Base-by-base conservation (phyloP, 2,888 invertebrate genomes). In the Drosophila prolongata region DNA sequence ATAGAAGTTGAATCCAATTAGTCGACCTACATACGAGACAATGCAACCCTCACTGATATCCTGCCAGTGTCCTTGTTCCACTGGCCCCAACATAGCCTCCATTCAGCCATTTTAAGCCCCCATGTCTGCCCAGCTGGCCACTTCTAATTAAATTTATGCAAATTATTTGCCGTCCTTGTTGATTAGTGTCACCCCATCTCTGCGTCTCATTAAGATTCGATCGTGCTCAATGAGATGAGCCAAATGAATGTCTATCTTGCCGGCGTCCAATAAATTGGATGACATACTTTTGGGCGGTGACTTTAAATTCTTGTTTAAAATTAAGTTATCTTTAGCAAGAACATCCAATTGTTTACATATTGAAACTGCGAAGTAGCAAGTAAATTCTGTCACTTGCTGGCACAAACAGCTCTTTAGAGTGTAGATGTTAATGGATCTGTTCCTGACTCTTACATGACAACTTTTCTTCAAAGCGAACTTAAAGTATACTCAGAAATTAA, bases 91-190 rank as follows among this genome's bases (percentile, higher is more conserved):
- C 69, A 43, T 19, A 61, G 73, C 54, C 57, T 68, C 64, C 64
- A 57, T 73, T 61, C 58, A 44, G 19, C 44, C 65, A 49, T 49
- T 34, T 16, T 16, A 6, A 16, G 47, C 47, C 47, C 43, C 59
- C 49, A 16, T 34, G 47, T 6, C 50, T 24, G 53, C 13, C 40
- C 58, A 30, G 53, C 43, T 69, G 61, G 71, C 58, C 55, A 44
- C 65, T 71, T 83, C 80, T 75, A 68, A 69, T 77, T 78, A 69
- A 88, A 77, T 79, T 70, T 74, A 88, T 80, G 83, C 73, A 80
- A 76, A 88, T 79, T 74, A 19, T 38, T 35, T n/a, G 14, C 47
- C 34, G 44, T 49, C 44, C 35, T 44, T 44, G 44, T 56, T 67
- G 50, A 52, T 66, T 66, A 66, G 56, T 67, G 56, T 44, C 43